These are phyloP conservation scores for Sardina pilchardus DNA, from an alignment of 2,113 vertebrate species.

Conservation along the genomic window DNA sequence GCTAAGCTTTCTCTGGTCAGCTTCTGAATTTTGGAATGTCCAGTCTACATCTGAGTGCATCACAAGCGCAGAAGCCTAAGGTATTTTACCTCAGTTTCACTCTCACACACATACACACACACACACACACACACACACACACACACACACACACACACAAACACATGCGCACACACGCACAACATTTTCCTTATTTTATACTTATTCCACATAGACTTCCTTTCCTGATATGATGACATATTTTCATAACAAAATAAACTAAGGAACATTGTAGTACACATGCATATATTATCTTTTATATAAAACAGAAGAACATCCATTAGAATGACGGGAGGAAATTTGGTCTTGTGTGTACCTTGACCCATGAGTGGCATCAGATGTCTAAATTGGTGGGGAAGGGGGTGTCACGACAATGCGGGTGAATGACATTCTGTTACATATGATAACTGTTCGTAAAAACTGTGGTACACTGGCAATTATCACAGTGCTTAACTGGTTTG, in stretches of 20 bases:
- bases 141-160: constrained; percentile 17
- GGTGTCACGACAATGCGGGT: background rate
- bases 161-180: background rate
- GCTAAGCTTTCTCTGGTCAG: background rate
- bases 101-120: background rate
- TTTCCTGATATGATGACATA: background rate
- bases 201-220: background rate
- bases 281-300: constrained; percentile 16
- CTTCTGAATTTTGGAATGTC: background rate
- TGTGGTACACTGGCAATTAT: background rate
- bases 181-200: background rate
- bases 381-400: background rate
- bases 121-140: background rate
- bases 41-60: background rate
- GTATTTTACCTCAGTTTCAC: background rate
- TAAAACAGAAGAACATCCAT: background rate
- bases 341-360: background rate
- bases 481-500: background rate
- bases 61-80: background rate
- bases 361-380: background rate
- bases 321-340: background rate
- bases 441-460: background rate
- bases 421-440: background rate
- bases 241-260: background rate
- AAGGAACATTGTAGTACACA: background rate